phyloP scores from a whole-genome alignment of 2,888 invertebrate genomes.

The Drosophila mettleri region DNA sequence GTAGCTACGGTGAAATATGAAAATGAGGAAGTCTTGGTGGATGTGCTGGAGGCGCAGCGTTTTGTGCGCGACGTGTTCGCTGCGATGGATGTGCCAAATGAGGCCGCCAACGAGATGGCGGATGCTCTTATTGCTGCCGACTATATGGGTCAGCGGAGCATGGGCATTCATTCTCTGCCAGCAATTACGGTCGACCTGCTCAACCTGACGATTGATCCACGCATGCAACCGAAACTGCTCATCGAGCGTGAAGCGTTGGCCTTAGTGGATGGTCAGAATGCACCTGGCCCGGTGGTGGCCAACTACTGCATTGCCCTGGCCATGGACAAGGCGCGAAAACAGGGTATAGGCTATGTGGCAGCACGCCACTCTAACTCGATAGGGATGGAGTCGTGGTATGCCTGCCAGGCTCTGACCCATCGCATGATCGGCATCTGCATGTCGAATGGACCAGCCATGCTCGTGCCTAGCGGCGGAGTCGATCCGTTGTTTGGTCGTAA shows the following conservation, averaged over 20 bases:
- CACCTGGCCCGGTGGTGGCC: constrained; percentile 55
- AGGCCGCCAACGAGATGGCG: constrained; percentile 53
- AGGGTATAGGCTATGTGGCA: constrained; percentile 53
- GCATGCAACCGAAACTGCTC: constrained; percentile 30
- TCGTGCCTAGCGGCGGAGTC: constrained; percentile 48
- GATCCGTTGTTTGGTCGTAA: constrained; percentile 51
- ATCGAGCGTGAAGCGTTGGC: constrained; percentile 42
- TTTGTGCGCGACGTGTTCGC: constrained; percentile 53
- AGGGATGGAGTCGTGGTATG: constrained; percentile 55
- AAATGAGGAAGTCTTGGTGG: constrained; percentile 23
- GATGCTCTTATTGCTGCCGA: constrained; percentile 58
- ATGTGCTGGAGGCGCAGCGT: constrained; percentile 47
- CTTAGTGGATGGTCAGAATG: constrained; percentile 51
- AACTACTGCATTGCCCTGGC: constrained; percentile 65
- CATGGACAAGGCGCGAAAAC: constrained; percentile 38
- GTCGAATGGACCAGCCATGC: constrained; percentile 45
- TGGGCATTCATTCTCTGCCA: constrained; percentile 56
- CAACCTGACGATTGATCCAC: constrained; percentile 27
- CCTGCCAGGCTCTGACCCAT: constrained; percentile 51
- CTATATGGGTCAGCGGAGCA: constrained; percentile 49
- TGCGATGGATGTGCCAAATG: constrained; percentile 50
- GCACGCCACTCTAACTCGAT: constrained; percentile 52
- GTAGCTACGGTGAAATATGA: background rate
- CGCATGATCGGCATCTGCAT: constrained; percentile 61
- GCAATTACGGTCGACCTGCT: constrained; percentile 49